A percentile compares a stretch with the other conserved stretches of the same genome.
These are phyloP conservation scores for Trissolcus basalis DNA, from an alignment of 1,140 invertebrate species.

Conservation along the genomic window DNA sequence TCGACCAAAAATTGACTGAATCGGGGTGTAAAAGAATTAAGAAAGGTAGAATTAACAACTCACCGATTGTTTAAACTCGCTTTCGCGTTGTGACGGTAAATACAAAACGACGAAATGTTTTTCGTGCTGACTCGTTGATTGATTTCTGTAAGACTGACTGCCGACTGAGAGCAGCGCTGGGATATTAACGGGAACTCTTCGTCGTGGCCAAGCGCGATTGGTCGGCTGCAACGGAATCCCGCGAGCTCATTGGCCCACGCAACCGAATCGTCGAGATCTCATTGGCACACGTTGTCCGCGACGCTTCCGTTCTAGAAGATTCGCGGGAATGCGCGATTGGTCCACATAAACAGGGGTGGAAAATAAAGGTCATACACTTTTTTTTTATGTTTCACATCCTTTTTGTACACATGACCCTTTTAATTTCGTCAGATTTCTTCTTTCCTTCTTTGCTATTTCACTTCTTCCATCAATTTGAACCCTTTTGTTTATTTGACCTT, in stretches of 20 bases:
- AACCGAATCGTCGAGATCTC: slow-evolving; percentile 69
- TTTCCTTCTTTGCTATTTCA: neutral
- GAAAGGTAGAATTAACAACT: neutral
- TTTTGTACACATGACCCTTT: too few species aligned
- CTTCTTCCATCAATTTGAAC: too few species aligned
- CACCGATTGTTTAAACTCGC: slow-evolving; percentile 15
- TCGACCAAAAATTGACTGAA: neutral
- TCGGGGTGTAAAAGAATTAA: neutral
- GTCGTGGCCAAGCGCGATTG: slow-evolving; percentile 77
- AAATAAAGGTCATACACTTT: too few species aligned
- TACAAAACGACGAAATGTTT: neutral
- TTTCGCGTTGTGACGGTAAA: slow-evolving; percentile 1
- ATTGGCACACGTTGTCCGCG: slow-evolving; percentile 78
- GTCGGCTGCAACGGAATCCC: slow-evolving; percentile 65
- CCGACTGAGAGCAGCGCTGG: slow-evolving; percentile 61
- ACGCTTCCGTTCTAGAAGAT: slow-evolving; percentile 60
- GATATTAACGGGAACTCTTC: slow-evolving; percentile 75
- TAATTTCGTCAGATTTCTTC: too few species aligned
- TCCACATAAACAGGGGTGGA: neutral
- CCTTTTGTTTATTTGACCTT: too few species aligned
- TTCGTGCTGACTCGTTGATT: slow-evolving; percentile 19
- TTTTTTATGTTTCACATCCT: too few species aligned
- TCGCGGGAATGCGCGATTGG: slow-evolving; percentile 54
- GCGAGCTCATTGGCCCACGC: slow-evolving; percentile 61
- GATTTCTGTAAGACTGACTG: slow-evolving; percentile 69